These are phyloP conservation scores for Anguilla obscura DNA, from an alignment of 2,797 vertebrate species.

Conservation along the genomic window DNA sequence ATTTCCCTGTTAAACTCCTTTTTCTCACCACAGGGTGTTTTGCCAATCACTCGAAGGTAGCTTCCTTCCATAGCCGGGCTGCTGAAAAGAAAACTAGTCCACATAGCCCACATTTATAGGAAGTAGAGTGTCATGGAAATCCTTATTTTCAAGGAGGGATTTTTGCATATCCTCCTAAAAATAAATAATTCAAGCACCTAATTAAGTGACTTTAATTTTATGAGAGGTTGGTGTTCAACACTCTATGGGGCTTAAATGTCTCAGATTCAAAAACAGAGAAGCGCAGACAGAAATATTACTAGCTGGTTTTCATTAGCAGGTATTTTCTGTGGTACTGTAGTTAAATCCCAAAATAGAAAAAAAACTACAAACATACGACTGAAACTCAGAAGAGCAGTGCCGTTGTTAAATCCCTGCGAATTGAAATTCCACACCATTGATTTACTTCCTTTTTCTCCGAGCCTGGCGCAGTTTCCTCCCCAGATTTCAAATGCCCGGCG, in stretches of 20 bases:
- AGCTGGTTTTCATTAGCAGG: neutral
- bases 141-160: neutral
- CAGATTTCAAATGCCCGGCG: conserved; percentile 56
- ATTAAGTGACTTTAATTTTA: neutral
- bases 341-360: neutral
- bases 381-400: neutral
- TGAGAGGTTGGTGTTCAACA: neutral
- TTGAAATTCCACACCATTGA: neutral
- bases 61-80: neutral
- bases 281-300: neutral
- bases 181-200: conserved; percentile 5
- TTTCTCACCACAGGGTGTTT: neutral
- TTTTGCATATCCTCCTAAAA: neutral
- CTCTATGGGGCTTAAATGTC: neutral
- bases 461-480: conserved; percentile 47
- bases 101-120: neutral
- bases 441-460: conserved; percentile 19
- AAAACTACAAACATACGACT: conserved; percentile 20
- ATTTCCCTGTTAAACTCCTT: conserved; percentile 12
- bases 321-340: neutral
- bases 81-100: neutral
- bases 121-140: neutral
- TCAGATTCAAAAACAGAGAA: neutral
- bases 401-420: neutral
- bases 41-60: neutral